Evolutionary conservation across 2,113 vertebrate genomes (phyloP).

Genomic region (Axis porcinus): DNA sequence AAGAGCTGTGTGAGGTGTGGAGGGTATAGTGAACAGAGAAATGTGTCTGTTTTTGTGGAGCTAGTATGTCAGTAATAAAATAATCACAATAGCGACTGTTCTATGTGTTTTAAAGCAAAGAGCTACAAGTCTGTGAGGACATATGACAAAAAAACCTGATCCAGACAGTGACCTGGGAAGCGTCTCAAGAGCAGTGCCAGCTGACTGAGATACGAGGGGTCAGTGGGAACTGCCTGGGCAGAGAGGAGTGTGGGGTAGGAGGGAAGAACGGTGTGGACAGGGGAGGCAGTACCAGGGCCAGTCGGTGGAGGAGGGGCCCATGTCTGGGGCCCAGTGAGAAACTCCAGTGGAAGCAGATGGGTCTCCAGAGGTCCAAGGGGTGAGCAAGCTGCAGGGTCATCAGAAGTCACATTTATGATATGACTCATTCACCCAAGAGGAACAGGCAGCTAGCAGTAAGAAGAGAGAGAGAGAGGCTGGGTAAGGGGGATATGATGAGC

Average conservation of each 20-base stretch:
- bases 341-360: background rate
- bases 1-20: background rate
- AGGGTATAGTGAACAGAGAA: background rate
- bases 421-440: background rate
- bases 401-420: background rate
- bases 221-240: background rate
- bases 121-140: background rate
- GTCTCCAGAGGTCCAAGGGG: background rate
- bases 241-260: background rate
- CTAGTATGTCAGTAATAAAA: background rate
- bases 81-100: background rate
- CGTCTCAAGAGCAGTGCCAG: background rate
- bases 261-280: background rate
- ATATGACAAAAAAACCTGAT: background rate
- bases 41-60: background rate
- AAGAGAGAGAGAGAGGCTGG: background rate
- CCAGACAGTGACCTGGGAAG: background rate
- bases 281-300: background rate
- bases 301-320: rapidly evolving
- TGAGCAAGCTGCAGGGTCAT: background rate
- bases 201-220: background rate
- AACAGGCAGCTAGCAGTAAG: background rate
- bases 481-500: background rate
- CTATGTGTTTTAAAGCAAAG: background rate
- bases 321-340: background rate